Conservation (phyloP, 2,797 vertebrate genomes). For the Hybognathus amarus region DNA sequence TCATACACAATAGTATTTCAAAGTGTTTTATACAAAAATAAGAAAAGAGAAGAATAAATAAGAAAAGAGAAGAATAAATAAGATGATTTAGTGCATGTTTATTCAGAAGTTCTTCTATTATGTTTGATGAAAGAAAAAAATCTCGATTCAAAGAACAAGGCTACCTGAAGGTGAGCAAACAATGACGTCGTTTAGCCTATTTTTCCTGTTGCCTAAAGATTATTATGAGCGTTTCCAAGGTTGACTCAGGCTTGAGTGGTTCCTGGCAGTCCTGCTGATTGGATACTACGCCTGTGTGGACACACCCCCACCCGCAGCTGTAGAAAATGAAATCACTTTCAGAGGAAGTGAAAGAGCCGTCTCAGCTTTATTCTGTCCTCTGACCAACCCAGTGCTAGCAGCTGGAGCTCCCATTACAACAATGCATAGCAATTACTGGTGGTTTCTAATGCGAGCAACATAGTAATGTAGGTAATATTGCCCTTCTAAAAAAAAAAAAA, state of each 20-base stretch:
- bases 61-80: too few relatives aligned
- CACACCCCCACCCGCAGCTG: constrained; percentile 14
- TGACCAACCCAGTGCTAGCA: constrained; percentile 3
- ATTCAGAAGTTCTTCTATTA: not conserved
- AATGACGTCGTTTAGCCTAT: not conserved
- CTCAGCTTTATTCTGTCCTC: constrained; percentile 48
- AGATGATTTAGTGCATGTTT: not conserved
- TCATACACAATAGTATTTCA: not conserved
- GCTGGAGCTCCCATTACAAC: constrained; percentile 40
- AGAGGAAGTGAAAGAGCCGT: constrained; percentile 31
- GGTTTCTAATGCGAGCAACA: not conserved
- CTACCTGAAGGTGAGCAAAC: not conserved
- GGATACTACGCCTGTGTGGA: constrained; percentile 41
- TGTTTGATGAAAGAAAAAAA: not conserved
- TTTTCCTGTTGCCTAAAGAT: not conserved
- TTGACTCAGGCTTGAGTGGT: constrained; percentile 45
- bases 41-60: not conserved
- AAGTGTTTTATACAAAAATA: not conserved
- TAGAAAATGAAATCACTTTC: constrained; percentile 36
- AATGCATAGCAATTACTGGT: constrained; percentile 34
- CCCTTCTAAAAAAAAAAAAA: not conserved
- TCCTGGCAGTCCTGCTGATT: constrained; percentile 29
- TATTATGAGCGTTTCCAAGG: constrained; percentile 34
- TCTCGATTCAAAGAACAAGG: not conserved
- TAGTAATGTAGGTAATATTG: not conserved